A percentile compares a stretch with the other conserved stretches of the same genome.
Conservation (phyloP, 30 jellyfish, hydroid and myxozoan genomes). For the Calvadosia cruxmelitensis region DNA sequence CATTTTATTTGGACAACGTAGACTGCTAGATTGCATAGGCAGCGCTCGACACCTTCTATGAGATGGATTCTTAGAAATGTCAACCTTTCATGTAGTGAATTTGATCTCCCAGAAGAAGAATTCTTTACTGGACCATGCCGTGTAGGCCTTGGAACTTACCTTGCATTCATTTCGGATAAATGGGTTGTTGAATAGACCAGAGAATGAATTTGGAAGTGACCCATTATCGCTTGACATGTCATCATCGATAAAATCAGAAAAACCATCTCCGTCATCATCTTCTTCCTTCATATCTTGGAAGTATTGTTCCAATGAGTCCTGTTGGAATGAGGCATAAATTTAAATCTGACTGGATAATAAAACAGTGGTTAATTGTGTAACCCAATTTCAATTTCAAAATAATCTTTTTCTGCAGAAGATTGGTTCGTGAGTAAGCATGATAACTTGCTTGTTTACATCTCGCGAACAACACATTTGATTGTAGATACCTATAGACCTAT, state of each 20-base stretch:
- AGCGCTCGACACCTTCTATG: too few relatives aligned
- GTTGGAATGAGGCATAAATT: too few relatives aligned
- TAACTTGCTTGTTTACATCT: background rate
- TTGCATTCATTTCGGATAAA: conserved; percentile 1
- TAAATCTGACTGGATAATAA: too few relatives aligned
- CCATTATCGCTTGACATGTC: conserved; percentile 7
- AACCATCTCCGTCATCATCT: conserved; percentile 7
- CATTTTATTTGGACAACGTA: too few relatives aligned
- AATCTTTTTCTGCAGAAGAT: too few relatives aligned
- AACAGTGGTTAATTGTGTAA: too few relatives aligned
- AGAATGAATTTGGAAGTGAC: conserved; percentile 19
- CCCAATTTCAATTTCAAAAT: too few relatives aligned
- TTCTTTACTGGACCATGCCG: background rate
- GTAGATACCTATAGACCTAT: background rate
- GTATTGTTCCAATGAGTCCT: conserved; percentile 37
- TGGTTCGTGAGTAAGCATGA: too few relatives aligned
- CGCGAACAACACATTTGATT: background rate
- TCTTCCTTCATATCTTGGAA: conserved; percentile 9
- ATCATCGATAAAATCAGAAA: conserved; percentile 35
- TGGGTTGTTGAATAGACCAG: conserved; percentile 15
- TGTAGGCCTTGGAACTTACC: background rate
- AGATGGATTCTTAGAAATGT: too few relatives aligned
- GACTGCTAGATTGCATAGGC: too few relatives aligned
- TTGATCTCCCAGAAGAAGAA: conserved; percentile 2
- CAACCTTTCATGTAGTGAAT: too few relatives aligned